These are phyloP conservation scores for Euphydryas editha DNA, from an alignment of 2,888 invertebrate species.

Conservation along the genomic window DNA sequence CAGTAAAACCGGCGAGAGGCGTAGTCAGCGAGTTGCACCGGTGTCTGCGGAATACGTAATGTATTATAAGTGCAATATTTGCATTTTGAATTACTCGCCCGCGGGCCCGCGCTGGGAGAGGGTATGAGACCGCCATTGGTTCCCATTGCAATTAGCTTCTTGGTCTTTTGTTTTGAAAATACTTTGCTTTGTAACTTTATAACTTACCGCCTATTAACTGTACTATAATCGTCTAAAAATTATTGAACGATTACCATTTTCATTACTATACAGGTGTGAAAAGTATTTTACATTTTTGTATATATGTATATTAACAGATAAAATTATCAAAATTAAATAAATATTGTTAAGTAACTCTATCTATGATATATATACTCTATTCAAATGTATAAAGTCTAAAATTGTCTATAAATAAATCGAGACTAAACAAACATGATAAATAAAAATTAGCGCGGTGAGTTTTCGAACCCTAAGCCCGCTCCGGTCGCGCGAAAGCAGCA, in stretches of 20 bases:
- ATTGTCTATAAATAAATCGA: background rate
- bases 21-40: conserved; percentile 65
- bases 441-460: background rate
- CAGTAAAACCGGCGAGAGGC: conserved; percentile 78
- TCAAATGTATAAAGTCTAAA: background rate
- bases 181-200: background rate
- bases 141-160: conserved; percentile 33
- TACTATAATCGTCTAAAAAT: background rate
- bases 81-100: conserved; percentile 81
- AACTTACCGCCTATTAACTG: background rate
- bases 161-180: conserved; percentile 4
- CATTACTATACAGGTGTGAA: no score
- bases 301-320: no score
- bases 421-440: background rate
- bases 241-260: background rate
- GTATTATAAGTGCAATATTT: conserved; percentile 79
- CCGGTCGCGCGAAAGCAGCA: conserved; percentile 35
- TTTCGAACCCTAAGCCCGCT: conserved; percentile 18
- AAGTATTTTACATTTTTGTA: no score
- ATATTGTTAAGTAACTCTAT: no score
- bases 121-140: conserved; percentile 29
- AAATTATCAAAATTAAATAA: no score
- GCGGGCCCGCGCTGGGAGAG: conserved; percentile 41
- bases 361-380: no score
- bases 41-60: conserved; percentile 77